Evolutionary conservation across 2,797 vertebrate genomes (phyloP).

Genomic region (Manis pentadactyla): DNA sequence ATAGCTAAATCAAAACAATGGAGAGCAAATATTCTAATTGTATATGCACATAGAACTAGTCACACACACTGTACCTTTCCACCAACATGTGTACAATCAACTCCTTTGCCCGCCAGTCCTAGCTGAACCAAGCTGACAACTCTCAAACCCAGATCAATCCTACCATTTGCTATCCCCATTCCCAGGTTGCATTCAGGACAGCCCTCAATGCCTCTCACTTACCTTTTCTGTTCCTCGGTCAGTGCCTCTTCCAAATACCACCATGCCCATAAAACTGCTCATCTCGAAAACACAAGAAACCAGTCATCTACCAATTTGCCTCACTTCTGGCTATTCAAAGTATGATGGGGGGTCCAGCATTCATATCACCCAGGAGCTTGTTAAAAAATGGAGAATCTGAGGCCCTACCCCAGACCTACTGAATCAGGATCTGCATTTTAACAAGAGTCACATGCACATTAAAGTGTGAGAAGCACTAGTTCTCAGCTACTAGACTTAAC

Average conservation of each 20-base stretch:
- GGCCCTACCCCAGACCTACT: background rate
- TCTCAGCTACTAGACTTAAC: slow-evolving; percentile 36
- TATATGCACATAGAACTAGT: background rate
- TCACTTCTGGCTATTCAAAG: slow-evolving; percentile 44
- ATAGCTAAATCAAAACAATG: slow-evolving; percentile 55
- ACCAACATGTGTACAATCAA: slow-evolving; percentile 12
- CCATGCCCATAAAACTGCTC: background rate
- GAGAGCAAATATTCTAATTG: slow-evolving; percentile 15
- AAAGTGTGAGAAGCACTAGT: slow-evolving; percentile 1
- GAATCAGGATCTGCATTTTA: slow-evolving; percentile 35
- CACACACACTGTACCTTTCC: background rate
- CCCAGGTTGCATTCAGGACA: background rate
- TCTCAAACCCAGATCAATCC: background rate
- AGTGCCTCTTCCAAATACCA: slow-evolving; percentile 14
- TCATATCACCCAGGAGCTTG: background rate
- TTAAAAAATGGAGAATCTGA: slow-evolving; percentile 13
- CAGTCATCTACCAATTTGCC: background rate
- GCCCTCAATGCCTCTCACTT: background rate
- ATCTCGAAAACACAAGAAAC: slow-evolving; percentile 28
- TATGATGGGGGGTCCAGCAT: background rate
- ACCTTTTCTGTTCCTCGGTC: background rate
- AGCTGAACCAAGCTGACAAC: slow-evolving; percentile 4
- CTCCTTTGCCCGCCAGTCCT: background rate
- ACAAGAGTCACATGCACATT: background rate
- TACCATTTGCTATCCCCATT: slow-evolving; percentile 31